Base-by-base conservation (phyloP, 2,113 vertebrate species). In the Tetraodon nigroviridis region DNA sequence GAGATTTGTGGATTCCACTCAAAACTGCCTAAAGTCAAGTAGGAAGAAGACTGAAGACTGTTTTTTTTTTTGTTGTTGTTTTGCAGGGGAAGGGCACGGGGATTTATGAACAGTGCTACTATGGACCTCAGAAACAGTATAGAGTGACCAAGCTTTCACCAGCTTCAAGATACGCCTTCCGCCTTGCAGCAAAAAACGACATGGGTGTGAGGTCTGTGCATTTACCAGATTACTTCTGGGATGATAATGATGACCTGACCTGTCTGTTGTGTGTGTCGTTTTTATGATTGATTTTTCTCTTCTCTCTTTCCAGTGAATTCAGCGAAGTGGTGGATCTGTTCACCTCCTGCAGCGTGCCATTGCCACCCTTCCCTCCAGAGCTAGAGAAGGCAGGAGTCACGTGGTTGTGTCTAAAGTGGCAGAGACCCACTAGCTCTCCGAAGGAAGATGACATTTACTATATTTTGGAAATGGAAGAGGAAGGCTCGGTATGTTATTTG, bases 391-490 rank as follows among this genome's bases (percentile, higher is more conserved):
- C 93, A 16, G 95, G 94, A 65, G 92, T 97, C 76, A 95, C 91
- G 65, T 97, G 94, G 93, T 87, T 98, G 78, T 92, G 91, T 77
- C 73, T 99, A 76, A 93, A 91, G 76, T 98, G 96, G 96, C 92
- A 91, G 89, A 92, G 95, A 73, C 95, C 96, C 73, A 87, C 87
- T 69, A 92, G 92, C 85, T 95, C 94, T 69, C 94, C 95, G 19
- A 93, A 94, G 69, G 95, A 96, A 82, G 96, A 99, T 81, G 94
- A 95, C 66, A 94, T 97, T 86, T 90, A 87, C 17, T 99, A 99
- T 74, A 87, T 92, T 84, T 90, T 99, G 86, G 96, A 99, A 89
- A 98, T 99, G 96, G 96, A 99, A 76, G 96, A 98, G 84, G 94
- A 96, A 82, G 91, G 92, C 81, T 96, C 92, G 86, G 95, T 98